Evolutionary conservation across 2,797 vertebrate species (phyloP).

Genomic region (Gorsachius magnificus): DNA sequence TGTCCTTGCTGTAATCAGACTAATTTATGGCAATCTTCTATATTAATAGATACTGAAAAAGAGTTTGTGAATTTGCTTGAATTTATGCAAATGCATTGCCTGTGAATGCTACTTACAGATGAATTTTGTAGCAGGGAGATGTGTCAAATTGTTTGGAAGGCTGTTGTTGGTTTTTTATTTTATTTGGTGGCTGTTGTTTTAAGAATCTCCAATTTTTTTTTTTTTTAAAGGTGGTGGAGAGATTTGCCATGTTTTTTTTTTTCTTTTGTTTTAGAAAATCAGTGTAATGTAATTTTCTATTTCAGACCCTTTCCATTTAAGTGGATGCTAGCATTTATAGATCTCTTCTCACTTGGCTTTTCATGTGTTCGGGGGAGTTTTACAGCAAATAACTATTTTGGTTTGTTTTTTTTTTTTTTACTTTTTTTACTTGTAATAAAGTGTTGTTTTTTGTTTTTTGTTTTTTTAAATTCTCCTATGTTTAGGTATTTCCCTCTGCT

Average conservation of each 20-base stretch:
- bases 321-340: background rate
- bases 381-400: background rate
- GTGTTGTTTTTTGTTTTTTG: too few relatives aligned
- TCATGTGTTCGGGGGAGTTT: background rate
- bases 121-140: background rate
- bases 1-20: background rate
- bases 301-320: background rate
- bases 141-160: background rate
- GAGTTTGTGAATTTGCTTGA: background rate
- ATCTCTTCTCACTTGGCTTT: background rate
- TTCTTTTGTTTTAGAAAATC: background rate
- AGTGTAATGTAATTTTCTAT: background rate
- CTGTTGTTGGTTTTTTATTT: background rate
- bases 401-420: rapidly evolving
- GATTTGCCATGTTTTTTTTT: background rate
- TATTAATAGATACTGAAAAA: background rate
- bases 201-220: background rate
- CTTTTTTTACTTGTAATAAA: background rate
- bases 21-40: background rate
- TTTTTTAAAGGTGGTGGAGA: background rate
- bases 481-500: slow-evolving; percentile 21
- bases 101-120: background rate
- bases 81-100: background rate
- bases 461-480: background rate
- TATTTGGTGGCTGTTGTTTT: background rate